Conservation (phyloP, 2,797 vertebrate species). For the Acanthis flammea region DNA sequence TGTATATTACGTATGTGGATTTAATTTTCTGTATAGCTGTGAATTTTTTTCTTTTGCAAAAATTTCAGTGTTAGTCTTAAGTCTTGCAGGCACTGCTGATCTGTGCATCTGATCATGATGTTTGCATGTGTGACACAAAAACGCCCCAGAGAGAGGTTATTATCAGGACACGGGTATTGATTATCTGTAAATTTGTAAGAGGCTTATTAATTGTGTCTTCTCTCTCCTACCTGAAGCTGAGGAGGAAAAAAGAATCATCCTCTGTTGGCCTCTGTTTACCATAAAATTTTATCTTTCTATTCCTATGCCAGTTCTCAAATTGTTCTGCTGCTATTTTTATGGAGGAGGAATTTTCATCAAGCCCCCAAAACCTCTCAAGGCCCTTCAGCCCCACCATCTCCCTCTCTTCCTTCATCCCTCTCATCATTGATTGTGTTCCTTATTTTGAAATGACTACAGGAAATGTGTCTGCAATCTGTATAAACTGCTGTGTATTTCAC, state of each 20-base stretch:
- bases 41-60: not conserved
- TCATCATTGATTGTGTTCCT: not conserved
- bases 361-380: not conserved
- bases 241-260: not conserved
- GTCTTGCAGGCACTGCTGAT: not conserved
- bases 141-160: not conserved
- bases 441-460: not conserved
- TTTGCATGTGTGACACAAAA: not conserved
- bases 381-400: not conserved
- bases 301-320: accelerated
- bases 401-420: not conserved
- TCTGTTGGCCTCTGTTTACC: not conserved
- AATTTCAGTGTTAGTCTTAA: not conserved
- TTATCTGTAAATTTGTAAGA: not conserved
- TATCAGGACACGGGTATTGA: not conserved
- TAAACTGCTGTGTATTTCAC: not conserved
- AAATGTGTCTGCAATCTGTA: not conserved
- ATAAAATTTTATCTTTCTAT: not conserved
- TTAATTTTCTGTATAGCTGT: not conserved
- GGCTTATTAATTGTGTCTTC: not conserved
- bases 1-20: not conserved
- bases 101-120: not conserved
- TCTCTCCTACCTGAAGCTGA: not conserved
- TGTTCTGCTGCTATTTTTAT: not conserved
- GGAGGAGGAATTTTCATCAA: not conserved